These are phyloP conservation scores for Tragelaphus oryx DNA, from an alignment of 2,797 vertebrate genomes.

Conservation along the genomic window DNA sequence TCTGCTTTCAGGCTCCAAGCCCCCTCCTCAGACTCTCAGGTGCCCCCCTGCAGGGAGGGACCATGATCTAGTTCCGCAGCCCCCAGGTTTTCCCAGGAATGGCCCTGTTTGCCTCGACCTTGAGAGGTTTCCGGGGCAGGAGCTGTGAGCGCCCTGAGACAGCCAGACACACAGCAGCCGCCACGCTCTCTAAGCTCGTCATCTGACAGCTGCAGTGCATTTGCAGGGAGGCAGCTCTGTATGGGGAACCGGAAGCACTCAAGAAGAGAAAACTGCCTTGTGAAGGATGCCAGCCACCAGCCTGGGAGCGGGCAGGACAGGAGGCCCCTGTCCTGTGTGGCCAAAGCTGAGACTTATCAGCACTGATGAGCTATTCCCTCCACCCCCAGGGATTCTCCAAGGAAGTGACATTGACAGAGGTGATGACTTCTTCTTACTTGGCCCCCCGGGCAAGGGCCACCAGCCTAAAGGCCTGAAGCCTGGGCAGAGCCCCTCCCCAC, in stretches of 20 bases:
- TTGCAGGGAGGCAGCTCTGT: no score
- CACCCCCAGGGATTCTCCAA: background rate
- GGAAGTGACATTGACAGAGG: background rate
- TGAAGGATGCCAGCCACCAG: background rate
- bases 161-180: no score
- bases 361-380: background rate
- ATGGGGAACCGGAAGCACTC: accelerated
- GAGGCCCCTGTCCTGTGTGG: background rate
- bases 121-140: background rate
- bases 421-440: background rate
- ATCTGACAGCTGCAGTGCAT: background rate
- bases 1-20: background rate
- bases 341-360: background rate
- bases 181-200: background rate
- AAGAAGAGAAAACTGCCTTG: no score
- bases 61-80: accelerated
- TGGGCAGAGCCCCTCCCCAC: background rate
- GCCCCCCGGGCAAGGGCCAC: background rate
- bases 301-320: background rate
- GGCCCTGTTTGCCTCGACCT: background rate
- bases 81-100: background rate
- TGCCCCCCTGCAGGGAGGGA: background rate
- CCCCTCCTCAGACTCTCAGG: background rate
- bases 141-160: background rate
- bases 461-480: background rate